Evolutionary conservation across 2,888 invertebrate species (phyloP), one percentile per base, ranked within the genome.

Genomic region (Phytoseiulus persimilis): DNA sequence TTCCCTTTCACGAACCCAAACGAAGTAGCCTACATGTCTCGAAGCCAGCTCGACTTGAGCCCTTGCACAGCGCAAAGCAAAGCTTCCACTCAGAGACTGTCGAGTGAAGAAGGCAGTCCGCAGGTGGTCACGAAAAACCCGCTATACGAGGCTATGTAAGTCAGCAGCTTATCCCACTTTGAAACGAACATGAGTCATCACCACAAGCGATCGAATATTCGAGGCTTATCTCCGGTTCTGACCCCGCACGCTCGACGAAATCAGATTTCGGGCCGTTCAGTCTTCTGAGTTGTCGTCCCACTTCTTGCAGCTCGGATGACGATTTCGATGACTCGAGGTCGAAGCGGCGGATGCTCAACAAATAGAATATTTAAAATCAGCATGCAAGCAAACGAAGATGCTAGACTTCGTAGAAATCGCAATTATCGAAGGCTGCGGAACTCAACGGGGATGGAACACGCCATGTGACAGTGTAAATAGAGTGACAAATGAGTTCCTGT

Each of bases 1-100:
- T 87, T 87, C 28, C 87, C 87, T n/a, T 87, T 87, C 87, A 87
- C 87, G 45, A 87, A 87, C 87, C 87, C 87, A 11, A 87, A 87
- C 33, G 87, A 87, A 33, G 87, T 87, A 9, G 45, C 87, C 6
- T 87, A 87, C 32, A 87, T 87, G 87, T 87, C 87, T 9, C 39
- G 87, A 9, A 87, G 87, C 23, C 87, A 87, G 31, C 87, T 87
- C 33, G 87, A 87, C 31, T 31, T 87, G 32, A 87, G 87, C 45
- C 87, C 87, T n/a, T 87, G 87, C 33, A 87, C 87, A 28, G 87
- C 87, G 32, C 87, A 87, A 31, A 87, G 87, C 31, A 87, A 87
- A 87, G 87, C 87, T 33, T 87, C 87, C 11, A 87, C 87, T n/a
- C 87, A 87, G n/a, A 28, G 87, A 28, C 87, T 87, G 3, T 87